phyloP scores from a whole-genome alignment of 2,888 invertebrate species.

The Tachina fera region DNA sequence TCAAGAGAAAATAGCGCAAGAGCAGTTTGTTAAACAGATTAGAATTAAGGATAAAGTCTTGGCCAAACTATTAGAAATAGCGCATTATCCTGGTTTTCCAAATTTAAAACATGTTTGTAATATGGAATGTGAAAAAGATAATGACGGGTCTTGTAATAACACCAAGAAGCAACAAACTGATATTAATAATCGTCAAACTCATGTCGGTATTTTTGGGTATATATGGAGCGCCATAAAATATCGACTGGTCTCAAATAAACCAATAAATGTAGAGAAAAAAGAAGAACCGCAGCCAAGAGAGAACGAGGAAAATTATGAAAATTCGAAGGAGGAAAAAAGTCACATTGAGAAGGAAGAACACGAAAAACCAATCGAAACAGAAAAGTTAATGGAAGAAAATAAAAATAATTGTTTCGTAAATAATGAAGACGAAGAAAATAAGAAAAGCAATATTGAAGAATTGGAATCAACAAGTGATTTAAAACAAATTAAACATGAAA shows the following conservation, averaged over 20 bases:
- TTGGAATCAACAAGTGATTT: neutral
- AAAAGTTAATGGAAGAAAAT: neutral
- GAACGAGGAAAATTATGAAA: neutral
- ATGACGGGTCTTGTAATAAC: neutral
- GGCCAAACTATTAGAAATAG: neutral
- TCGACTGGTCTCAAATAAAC: constrained; percentile 9
- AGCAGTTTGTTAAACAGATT: constrained; percentile 13
- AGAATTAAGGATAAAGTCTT: constrained; percentile 21
- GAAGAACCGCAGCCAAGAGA: neutral
- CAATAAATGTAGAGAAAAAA: neutral
- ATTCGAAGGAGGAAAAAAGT: neutral
- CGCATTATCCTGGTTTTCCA: neutral
- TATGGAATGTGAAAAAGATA: neutral
- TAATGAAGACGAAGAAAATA: neutral
- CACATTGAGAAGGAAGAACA: neutral
- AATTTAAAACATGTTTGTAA: constrained; percentile 14
- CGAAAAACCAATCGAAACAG: neutral
- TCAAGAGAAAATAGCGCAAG: neutral
- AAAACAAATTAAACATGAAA: neutral
- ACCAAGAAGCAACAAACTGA: neutral
- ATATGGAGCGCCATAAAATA: constrained; percentile 33
- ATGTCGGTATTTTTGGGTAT: neutral
- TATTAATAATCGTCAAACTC: neutral
- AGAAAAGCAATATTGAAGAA: neutral
- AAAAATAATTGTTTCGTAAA: neutral